Base-by-base conservation (phyloP, 1,140 invertebrate genomes). In the Papilio xuthus region DNA sequence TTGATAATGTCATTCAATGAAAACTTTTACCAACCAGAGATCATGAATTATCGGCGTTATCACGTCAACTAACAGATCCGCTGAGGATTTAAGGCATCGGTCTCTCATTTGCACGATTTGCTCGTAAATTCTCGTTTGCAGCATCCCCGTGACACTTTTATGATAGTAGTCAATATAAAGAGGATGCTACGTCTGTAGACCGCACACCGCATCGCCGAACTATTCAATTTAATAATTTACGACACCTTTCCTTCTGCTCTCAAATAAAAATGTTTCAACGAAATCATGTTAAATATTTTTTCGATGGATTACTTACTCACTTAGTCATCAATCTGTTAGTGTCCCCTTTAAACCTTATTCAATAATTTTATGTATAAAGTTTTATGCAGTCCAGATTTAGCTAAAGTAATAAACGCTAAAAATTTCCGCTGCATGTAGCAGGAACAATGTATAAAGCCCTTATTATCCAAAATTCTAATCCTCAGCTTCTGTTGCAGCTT, bases 101-200 rank as follows among this genome's bases (percentile, higher is more conserved):
- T 79, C 85, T 82, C 88, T 91, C 90, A 92, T 92, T 92, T 92
- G 88, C 89, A 92, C 89, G 87, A 86, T 79, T 84, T 74, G 80
- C 44, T 83, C 85, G 83, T 92, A 90, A 90, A 92, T 92, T 88
- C 91, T 90, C 89, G 87, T 90, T 91, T 90, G 88, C 84, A 87
- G 82, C 86, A 85, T 81, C 85, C 81, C 84, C 79, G 79, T 88
- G 91, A 92, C 91, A 90, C 87, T 90, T 92, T 92, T 92, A 92
- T 92, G 88, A 89, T 90, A 88, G 87, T 82, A 79, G 50, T 80
- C 79, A 77, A 84, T 76, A 85, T 84, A 83, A 85, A 85, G 79
- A 82, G 84, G 84, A 85, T 84, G 81, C 79, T 84, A 81, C 81
- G 78, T 78, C 80, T 81, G 79, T 78, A 50, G 74, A 76, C 50